Evolutionary conservation across 2,113 vertebrate species (phyloP).

Genomic region (Camelus dromedarius): DNA sequence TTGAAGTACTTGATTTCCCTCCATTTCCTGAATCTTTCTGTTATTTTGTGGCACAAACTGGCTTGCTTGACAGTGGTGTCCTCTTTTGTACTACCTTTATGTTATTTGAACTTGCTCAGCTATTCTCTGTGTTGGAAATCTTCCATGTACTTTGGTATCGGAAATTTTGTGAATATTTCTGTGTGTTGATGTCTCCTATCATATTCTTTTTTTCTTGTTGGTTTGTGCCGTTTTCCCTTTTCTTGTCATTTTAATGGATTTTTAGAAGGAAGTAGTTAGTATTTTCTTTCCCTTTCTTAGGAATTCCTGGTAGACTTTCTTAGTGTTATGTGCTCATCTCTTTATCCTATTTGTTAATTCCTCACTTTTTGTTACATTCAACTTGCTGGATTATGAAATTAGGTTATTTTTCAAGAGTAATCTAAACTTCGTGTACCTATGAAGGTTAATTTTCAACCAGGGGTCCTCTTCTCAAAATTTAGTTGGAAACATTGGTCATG

Average conservation of each 20-base stretch:
- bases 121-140: neutral
- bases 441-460: neutral
- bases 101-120: neutral
- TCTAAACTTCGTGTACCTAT: neutral
- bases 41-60: neutral
- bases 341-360: neutral
- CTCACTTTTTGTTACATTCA: neutral
- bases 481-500: neutral
- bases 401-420: conserved; percentile 1
- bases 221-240: neutral
- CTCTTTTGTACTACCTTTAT: neutral
- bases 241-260: conserved; percentile 19
- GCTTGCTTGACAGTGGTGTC: neutral
- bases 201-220: neutral
- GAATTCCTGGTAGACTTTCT: neutral
- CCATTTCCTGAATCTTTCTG: neutral
- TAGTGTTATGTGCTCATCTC: conserved; percentile 12
- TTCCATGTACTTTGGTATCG: neutral
- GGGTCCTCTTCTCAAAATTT: conserved; percentile 8
- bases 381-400: conserved; percentile 24
- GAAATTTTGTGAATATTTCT: neutral
- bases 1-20: neutral
- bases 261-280: neutral
- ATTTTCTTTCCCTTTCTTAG: conserved; percentile 3
- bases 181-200: neutral